Conservation (phyloP, 1,140 invertebrate genomes). For the Popillia japonica region DNA sequence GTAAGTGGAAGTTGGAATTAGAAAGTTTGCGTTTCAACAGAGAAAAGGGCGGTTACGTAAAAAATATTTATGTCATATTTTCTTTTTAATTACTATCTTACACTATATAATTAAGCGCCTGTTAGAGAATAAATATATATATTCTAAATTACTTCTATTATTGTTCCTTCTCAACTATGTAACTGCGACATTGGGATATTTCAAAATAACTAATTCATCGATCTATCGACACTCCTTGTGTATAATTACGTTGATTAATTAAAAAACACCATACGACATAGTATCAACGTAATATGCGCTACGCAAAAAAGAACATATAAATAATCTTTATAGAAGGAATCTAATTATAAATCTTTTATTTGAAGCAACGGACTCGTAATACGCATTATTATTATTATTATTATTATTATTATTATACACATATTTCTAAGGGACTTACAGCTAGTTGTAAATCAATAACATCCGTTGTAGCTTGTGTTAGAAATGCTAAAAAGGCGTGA, state of each 20-base stretch:
- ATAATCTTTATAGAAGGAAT: background rate
- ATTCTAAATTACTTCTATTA: no score
- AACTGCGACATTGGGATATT: background rate
- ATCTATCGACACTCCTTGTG: background rate
- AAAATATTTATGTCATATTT: no score
- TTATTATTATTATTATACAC: no score
- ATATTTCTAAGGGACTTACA: no score
- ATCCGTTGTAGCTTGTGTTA: slow-evolving; percentile 13
- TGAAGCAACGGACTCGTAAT: no score
- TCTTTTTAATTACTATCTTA: no score
- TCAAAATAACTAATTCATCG: slow-evolving; percentile 1
- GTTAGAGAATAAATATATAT: no score
- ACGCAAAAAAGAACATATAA: background rate
- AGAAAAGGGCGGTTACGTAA: no score
- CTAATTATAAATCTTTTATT: background rate
- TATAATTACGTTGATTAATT: slow-evolving; percentile 11
- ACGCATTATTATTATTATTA: no score
- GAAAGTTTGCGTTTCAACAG: no score
- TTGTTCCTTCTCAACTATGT: background rate
- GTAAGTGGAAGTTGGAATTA: no score
- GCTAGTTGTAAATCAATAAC: background rate
- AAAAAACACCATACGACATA: slow-evolving; percentile 1
- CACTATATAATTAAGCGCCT: no score
- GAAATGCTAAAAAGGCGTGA: background rate
- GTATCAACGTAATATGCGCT: background rate